Evolutionary conservation across 2,113 vertebrate genomes (phyloP).

Genomic region (Hipposideros armiger): DNA sequence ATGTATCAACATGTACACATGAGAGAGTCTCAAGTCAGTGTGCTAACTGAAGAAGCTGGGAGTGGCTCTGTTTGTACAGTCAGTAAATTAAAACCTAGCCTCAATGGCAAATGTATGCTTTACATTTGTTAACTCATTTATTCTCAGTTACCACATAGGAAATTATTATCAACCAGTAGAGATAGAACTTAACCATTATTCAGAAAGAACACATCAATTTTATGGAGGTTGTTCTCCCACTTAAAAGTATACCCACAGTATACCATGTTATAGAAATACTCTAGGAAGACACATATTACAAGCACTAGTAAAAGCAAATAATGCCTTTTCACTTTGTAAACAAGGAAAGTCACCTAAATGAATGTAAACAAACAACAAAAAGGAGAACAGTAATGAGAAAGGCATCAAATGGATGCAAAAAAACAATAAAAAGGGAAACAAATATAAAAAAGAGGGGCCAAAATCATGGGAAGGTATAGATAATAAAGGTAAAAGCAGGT

Average conservation of each 20-base stretch:
- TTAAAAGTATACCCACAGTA: background rate
- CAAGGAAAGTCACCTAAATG: background rate
- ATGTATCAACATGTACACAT: background rate
- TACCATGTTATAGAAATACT: background rate
- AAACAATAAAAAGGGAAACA: background rate
- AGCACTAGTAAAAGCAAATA: slow-evolving; percentile 27
- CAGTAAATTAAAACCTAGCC: background rate
- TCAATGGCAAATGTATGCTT: background rate
- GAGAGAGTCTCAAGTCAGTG: background rate
- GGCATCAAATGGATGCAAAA: background rate
- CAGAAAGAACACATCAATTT: background rate
- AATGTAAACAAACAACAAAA: background rate
- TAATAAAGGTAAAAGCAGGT: background rate
- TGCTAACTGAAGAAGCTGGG: background rate
- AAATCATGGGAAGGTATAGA: background rate
- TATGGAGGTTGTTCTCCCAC: background rate
- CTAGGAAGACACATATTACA: background rate
- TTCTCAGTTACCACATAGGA: background rate
- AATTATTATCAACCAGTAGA: background rate
- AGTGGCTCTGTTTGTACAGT: background rate
- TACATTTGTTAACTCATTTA: background rate
- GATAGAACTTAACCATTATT: background rate
- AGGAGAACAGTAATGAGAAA: background rate
- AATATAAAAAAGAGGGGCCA: background rate
- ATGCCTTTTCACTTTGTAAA: background rate